Base-by-base conservation (phyloP, 2,797 vertebrate species). In the Hylomyscus alleni region DNA sequence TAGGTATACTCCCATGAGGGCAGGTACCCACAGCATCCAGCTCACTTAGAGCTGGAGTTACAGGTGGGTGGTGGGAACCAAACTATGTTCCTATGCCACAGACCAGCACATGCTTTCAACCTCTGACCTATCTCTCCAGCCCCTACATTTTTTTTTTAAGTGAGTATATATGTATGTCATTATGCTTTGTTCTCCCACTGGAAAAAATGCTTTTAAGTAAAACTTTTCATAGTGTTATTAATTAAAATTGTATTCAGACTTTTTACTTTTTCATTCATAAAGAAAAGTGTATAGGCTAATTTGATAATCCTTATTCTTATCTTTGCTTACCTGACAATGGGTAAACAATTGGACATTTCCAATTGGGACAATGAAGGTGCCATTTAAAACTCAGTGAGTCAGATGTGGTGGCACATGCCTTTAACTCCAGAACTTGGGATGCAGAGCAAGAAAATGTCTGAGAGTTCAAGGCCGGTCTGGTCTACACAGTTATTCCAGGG, bases 231-330 rank as follows among this genome's bases (percentile, higher is more conserved):
- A 94, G 54, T 91, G 9, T 90, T 77, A 4, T 85, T 73, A 92
- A 47, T 94, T 94, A 93, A 97, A 83, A 92, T 89, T 90, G 19
- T 78, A 87, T 96, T 97, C 17, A 86, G 34, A 82, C 44, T 60
- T 86, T 94, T 26, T 85, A 34, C 44, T 90, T 96, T 94, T 96
- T 94, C 29, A 31, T 90, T 84, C 31, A 85, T 47, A 69, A 91
- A 75, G 47, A 90, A 4, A 73, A 75, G 60, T 81, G 31, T 44
- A 44, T 82, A 75, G 54, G 75, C 44, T 96, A 69, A 89, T 89
- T 83, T 89, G 50, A 83, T 52, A 83, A 44, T 37, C 10, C 85
- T 89, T 50, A 19, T 94, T 94, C 37, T 24, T 80, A 58, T 93
- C 96, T 92, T 95, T 34, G 22, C 54, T 96, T 91, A 50, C 24